Conservation (phyloP, 2,113 vertebrate genomes). For the Romanogobio albipinnatus region DNA sequence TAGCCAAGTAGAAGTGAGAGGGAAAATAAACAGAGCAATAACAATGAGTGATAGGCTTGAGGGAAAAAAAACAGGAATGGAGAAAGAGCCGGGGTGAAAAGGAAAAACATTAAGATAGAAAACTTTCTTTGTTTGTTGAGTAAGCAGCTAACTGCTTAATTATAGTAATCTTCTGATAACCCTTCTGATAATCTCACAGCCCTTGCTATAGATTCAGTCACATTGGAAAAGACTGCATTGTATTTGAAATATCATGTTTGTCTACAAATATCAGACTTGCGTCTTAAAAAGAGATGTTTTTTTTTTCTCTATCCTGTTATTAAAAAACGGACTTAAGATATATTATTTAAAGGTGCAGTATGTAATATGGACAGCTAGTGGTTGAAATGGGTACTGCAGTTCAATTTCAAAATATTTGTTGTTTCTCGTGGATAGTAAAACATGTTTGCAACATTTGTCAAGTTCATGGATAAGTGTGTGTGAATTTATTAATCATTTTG, state of each 20-base stretch:
- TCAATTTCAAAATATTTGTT: no score
- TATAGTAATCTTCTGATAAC: background rate
- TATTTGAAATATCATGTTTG: background rate
- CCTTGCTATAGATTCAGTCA: background rate
- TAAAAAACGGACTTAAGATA: background rate
- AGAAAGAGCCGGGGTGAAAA: slow-evolving; percentile 5
- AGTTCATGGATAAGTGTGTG: no score
- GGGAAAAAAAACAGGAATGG: background rate
- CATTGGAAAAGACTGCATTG: background rate
- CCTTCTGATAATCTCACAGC: background rate
- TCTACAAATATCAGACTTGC: background rate
- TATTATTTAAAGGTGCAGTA: no score
- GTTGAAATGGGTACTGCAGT: no score
- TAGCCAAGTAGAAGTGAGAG: slow-evolving; percentile 15
- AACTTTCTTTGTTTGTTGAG: slow-evolving; percentile 5
- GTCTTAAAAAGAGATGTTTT: background rate
- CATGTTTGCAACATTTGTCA: no score
- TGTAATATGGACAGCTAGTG: no score
- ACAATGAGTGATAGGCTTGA: background rate
- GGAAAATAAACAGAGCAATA: slow-evolving; percentile 45
- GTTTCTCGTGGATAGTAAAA: no score
- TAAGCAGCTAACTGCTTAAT: background rate
- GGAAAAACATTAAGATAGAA: background rate
- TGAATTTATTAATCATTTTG: no score
- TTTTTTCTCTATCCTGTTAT: background rate